Base-by-base conservation (phyloP, 2,797 vertebrate species). In the Tamandua tetradactyla region DNA sequence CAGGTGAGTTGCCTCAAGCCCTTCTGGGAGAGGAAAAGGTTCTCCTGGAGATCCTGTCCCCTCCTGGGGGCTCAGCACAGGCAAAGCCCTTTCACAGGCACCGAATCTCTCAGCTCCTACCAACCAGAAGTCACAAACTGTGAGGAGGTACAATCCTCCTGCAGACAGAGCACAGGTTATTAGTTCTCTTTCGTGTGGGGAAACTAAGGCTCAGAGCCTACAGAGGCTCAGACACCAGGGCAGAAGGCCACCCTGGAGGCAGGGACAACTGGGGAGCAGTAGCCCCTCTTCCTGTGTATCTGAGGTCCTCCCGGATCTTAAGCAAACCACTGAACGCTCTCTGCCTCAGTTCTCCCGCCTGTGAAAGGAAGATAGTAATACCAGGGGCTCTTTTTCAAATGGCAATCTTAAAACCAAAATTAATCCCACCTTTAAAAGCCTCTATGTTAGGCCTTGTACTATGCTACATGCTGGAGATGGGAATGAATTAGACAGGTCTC, bases 271-370 rank as follows among this genome's bases (percentile, higher is more conserved):
- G 68, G 30, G 68, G 30, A 61, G 11, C 18, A 49, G 18, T 1
- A 32, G 2, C 40, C 76, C 8, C 4, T 72, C 71, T 81, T 81
- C 61, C 76, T 88, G 76, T 81, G 61, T 17, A 49, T 4, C n/a
- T 44, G 44, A 90, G 47, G 27, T 22, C 75, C 61, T 95, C 87
- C 37, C 37, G 40, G 61, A 78, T 83, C 72, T 87, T 49, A 82
- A 44, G 42, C 20, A 87, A 95, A 72, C 55, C 72, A 76, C 55
- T 55, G 44, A 61, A 32, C 11, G 14, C 42, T 83, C 78, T 89
- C 52, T 86, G 69, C 59, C 59, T 68, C 72, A 44, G 62, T 86
- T 92, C 93, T 94, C 83, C 79, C 69, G 82, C 37, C 62, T 68
- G 2, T 86, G 79, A 75, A 93, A 61, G 84, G 55, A 27, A 49